These are phyloP conservation scores for Clarias magur DNA, from an alignment of 2,113 vertebrate species.

Conservation along the genomic window DNA sequence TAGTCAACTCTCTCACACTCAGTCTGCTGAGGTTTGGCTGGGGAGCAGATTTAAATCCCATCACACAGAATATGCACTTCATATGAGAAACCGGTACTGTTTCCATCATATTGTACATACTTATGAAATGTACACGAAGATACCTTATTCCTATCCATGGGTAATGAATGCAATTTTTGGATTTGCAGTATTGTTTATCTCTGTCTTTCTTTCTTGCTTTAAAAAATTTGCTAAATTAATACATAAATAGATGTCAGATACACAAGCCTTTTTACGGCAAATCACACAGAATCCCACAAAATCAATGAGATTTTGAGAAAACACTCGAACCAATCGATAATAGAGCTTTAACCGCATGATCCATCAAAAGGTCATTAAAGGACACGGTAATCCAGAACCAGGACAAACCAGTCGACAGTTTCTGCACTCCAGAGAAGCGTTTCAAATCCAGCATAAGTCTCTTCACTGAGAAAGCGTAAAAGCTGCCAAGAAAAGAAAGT, in stretches of 20 bases:
- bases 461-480: slow-evolving; percentile 5
- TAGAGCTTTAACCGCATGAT: not conserved
- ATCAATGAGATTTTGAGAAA: not conserved
- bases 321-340: slow-evolving; percentile 4
- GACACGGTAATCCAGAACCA: not conserved
- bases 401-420: not conserved
- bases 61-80: not conserved
- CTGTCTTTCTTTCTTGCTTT: slow-evolving; percentile 15
- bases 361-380: slow-evolving; percentile 13
- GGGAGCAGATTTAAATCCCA: not conserved
- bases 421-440: not conserved
- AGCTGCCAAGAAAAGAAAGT: slow-evolving; percentile 44
- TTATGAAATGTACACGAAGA: no score
- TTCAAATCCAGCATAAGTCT: slow-evolving; percentile 12
- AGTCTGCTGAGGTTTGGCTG: not conserved
- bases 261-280: not conserved
- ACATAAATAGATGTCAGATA: not conserved
- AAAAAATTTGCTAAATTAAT: slow-evolving; percentile 24
- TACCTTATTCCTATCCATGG: no score
- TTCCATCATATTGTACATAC: not conserved
- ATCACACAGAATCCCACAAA: not conserved
- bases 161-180: slow-evolving; percentile 35
- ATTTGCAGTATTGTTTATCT: slow-evolving; percentile 22
- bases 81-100: slow-evolving; percentile 20
- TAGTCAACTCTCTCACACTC: not conserved